A percentile compares a stretch with the other conserved stretches of the same genome.
Evolutionary conservation across 2,113 vertebrate genomes (phyloP).

Genomic region (Menidia beryllina): DNA sequence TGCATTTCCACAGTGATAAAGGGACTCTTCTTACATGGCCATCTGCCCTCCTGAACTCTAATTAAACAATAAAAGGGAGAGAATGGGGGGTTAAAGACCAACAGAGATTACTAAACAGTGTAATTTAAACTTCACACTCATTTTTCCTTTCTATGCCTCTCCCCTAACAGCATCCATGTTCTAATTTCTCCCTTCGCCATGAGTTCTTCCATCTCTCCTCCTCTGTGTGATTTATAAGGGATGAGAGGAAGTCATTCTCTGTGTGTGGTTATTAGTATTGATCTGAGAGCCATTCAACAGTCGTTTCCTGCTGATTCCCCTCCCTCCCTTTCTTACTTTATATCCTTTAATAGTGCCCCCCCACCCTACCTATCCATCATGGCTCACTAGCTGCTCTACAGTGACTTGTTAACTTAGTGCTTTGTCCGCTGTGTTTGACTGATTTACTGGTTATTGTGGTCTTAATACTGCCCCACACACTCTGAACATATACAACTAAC

Average conservation of each 20-base stretch:
- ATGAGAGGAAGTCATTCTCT: slow-evolving; percentile 77
- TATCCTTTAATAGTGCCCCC: slow-evolving; percentile 60
- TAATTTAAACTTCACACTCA: slow-evolving; percentile 32
- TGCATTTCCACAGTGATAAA: slow-evolving; percentile 70
- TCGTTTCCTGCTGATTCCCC: slow-evolving; percentile 71
- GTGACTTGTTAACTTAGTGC: slow-evolving; percentile 57
- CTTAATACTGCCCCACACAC: slow-evolving; percentile 36
- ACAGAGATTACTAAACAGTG: slow-evolving; percentile 43
- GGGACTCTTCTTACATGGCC: slow-evolving; percentile 57
- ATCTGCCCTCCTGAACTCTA: slow-evolving; percentile 56
- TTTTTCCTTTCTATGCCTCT: slow-evolving; percentile 40
- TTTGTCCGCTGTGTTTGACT: slow-evolving; percentile 61
- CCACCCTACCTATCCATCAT: slow-evolving; percentile 51
- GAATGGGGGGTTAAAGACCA: slow-evolving; percentile 32
- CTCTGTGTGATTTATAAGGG: slow-evolving; percentile 67
- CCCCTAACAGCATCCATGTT: slow-evolving; percentile 33
- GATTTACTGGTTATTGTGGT: slow-evolving; percentile 67
- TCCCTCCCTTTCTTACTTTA: slow-evolving; percentile 58
- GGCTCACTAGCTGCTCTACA: slow-evolving; percentile 29
- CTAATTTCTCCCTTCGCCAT: slow-evolving; percentile 20
- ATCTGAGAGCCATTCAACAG: slow-evolving; percentile 67
- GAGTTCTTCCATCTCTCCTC: slow-evolving; percentile 34
- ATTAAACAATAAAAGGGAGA: slow-evolving; percentile 58
- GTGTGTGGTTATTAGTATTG: slow-evolving; percentile 80
- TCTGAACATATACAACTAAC: slow-evolving; percentile 38